These are phyloP conservation scores for Coelopa pilipes DNA, from an alignment of 2,888 invertebrate genomes.

Conservation along the genomic window DNA sequence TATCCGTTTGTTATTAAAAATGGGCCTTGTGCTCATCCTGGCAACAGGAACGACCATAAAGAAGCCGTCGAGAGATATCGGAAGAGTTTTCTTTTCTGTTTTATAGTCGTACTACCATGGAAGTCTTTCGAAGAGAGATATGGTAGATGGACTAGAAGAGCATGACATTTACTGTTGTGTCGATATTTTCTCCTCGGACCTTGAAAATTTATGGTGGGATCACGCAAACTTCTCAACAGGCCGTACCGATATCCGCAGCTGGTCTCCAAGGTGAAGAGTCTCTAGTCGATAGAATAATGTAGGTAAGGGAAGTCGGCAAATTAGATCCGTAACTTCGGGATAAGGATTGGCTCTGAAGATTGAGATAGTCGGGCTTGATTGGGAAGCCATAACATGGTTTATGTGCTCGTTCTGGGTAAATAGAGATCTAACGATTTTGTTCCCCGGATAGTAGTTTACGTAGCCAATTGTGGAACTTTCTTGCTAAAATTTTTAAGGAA, in stretches of 20 bases:
- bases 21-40: conserved; percentile 5
- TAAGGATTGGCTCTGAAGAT: conserved; percentile 66
- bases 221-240: conserved; percentile 41
- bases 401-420: conserved; percentile 50
- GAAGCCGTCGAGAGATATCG: conserved; percentile 20
- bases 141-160: conserved; percentile 26
- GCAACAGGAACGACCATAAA: background rate
- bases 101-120: conserved; percentile 35
- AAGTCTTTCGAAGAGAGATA: conserved; percentile 33
- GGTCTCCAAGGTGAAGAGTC: conserved; percentile 80
- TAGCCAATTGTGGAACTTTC: conserved; percentile 49
- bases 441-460: conserved; percentile 47
- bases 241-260: conserved; percentile 79
- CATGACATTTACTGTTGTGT: conserved; percentile 35
- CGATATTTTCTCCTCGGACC: conserved; percentile 26
- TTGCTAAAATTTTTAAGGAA: conserved; percentile 48
- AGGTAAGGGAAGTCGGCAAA: conserved; percentile 32
- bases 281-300: conserved; percentile 66
- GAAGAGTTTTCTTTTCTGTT: conserved; percentile 26
- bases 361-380: conserved; percentile 42
- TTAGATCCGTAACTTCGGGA: conserved; percentile 74
- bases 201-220: conserved; percentile 36
- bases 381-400: conserved; percentile 59
- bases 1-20: background rate
- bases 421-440: conserved; percentile 41